phyloP scores from a whole-genome alignment of 2,113 vertebrate species.

The Mobula hypostoma region DNA sequence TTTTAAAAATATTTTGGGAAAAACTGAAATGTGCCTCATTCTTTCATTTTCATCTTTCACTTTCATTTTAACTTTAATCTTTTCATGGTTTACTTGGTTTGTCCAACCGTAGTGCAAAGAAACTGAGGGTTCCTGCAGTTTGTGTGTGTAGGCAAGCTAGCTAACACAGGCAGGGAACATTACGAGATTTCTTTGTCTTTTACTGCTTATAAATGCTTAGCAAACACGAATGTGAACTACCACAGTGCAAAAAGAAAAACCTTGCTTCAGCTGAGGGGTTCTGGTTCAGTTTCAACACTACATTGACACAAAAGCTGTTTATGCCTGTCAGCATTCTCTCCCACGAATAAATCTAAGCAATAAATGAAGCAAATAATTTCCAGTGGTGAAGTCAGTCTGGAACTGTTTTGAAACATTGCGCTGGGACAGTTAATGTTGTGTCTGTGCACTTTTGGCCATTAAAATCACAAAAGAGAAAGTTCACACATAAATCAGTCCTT shows the following conservation, averaged over 20 bases:
- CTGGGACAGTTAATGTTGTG: neutral
- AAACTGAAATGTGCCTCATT: neutral
- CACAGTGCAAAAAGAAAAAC: neutral
- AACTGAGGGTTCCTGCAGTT: slow-evolving; percentile 37
- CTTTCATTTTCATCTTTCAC: neutral
- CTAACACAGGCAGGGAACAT: slow-evolving; percentile 47
- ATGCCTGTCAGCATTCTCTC: neutral
- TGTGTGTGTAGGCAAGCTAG: slow-evolving; percentile 37
- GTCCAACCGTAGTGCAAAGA: slow-evolving; percentile 45
- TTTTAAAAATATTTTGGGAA: neutral
- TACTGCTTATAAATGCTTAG: neutral
- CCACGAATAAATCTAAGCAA: neutral
- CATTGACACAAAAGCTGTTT: neutral
- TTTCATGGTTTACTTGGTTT: neutral
- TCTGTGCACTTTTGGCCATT: neutral
- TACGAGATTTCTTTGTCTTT: neutral
- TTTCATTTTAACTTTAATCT: neutral
- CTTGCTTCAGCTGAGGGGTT: neutral
- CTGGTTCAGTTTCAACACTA: neutral
- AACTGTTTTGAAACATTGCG: neutral
- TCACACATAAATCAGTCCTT: neutral
- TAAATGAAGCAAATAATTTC: neutral
- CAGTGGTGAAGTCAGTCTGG: neutral
- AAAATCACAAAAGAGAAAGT: neutral
- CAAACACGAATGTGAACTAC: neutral